Percentiles rank a stretch among this genome's conserved stretches.
These are phyloP conservation scores for Ornithorhynchus anatinus DNA, from an alignment of 2,113 vertebrate species.

Conservation along the genomic window DNA sequence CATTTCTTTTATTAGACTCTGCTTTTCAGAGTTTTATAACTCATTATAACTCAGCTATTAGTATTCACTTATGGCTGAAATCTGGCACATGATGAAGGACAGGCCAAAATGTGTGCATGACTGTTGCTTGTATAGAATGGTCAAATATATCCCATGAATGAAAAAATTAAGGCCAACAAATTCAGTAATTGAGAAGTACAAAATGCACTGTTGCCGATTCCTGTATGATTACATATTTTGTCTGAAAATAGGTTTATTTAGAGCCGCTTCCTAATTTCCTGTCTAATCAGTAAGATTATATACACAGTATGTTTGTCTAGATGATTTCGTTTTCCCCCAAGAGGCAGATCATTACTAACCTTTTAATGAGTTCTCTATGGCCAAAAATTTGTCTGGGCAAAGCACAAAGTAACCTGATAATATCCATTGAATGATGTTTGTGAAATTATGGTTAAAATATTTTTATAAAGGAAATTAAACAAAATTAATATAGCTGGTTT, in stretches of 20 bases:
- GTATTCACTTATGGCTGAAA: slow-evolving; percentile 28
- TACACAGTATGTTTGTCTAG: neutral
- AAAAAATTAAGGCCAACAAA: slow-evolving; percentile 19
- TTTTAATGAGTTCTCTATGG: slow-evolving; percentile 21
- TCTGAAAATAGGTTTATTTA: slow-evolving; percentile 9
- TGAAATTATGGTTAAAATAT: neutral
- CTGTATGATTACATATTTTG: slow-evolving; percentile 24
- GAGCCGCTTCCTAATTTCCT: slow-evolving; percentile 18
- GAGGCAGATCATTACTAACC: neutral
- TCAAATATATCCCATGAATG: neutral
- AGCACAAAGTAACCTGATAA: neutral
- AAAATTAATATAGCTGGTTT: neutral
- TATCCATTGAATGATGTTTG: neutral
- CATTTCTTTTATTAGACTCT: slow-evolving; percentile 34
- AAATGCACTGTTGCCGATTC: neutral
- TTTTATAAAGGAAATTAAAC: neutral
- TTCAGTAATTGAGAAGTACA: slow-evolving; percentile 3
- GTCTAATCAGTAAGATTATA: neutral
- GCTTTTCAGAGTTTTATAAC: slow-evolving; percentile 30
- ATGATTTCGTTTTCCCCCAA: neutral
- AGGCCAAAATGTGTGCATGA: neutral
- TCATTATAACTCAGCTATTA: slow-evolving; percentile 32
- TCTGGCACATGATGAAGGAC: neutral
- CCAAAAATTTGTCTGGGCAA: neutral
- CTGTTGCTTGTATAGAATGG: slow-evolving; percentile 7